Evolutionary conservation across 1,140 invertebrate species (phyloP), one percentile per base, ranked within the genome.

Genomic region (Saccostrea echinata): DNA sequence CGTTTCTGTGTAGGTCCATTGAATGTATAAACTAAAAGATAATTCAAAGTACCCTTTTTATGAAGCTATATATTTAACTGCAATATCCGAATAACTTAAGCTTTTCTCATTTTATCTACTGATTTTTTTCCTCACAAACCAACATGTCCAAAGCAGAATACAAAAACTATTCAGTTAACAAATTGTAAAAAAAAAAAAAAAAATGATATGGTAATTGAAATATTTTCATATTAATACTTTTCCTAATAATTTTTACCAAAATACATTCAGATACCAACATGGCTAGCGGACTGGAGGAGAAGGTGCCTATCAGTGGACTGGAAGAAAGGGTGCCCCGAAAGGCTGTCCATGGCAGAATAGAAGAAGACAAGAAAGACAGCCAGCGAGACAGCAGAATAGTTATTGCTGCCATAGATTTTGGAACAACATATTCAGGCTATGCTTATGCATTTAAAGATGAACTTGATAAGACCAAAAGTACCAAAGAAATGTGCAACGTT

Each of bases 361-460:
- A 76, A 16, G 68, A 76, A 30, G 68, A 11, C 27, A 18, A 76
- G 68, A 76, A 76, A 30, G 55, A n/a, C 4, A 76, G 27, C 68
- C 27, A 27, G 27, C 24, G 68, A 76, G 68, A 76, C 11, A 76
- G 27, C 9, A 76, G 16, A 18, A 9, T 76, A 30, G 68, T 76
- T 16, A 76, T 76, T 76, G 68, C 68, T 33, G 68, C 68, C 30
- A 76, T 76, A 76, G 68, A 76, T 33, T 76, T 76, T 30, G 68
- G 68, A 76, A 76, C 68, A 76, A 30, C 68, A 16, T 76, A 76
- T 33, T 76, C 68, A 0, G 68, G 68, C 11, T 76, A 76, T 76
- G 68, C 68, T 76, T 76, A 76, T 76, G 12, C 30, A 4, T 76
- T 76, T 76, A 27, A 27, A 30, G 11, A 13, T 33, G 68, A 76